Evolutionary conservation across 2,888 invertebrate species (phyloP), one percentile per base, ranked within the genome.

Genomic region (Ectemnius lituratus): DNA sequence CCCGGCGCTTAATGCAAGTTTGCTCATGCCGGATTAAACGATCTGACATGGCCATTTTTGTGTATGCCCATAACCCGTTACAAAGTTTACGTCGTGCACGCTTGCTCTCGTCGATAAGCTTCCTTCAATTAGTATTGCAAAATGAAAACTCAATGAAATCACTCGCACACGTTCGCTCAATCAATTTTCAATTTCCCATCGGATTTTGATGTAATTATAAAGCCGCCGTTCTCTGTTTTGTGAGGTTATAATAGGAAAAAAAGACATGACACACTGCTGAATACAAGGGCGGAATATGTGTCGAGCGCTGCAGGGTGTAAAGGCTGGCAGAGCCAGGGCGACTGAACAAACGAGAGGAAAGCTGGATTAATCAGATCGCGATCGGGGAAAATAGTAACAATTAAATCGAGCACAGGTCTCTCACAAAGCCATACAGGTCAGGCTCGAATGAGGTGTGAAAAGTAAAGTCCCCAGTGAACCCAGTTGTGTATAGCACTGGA

Each of bases 1-100:
- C 61, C 60, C 76, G 70, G 74, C 80, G 80, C 81, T 84, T 77
- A 83, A 85, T 83, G 74, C 80, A 76, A 75, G 72, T 73, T 78
- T 72, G 73, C 73, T 64, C 67, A 61, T 61, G 60, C 59, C 67
- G 80, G 81, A 85, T 85, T 84, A 80, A 84, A 78, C 57, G 61
- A 61, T 60, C 77, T 66, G 75, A 75, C 76, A 76, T 61, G 66
- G 70, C 72, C 28, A 74, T 80, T 81, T 83, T 78, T 78, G 69
- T 71, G 76, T 73, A 18, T 59, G 57, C 45, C 28, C 73, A 58
- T 62, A 45, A 49, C 63, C 37, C 16, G 27, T 11, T 23, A 52
- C 62, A 46, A 49, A 62, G 58, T 75, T 65, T 49, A 16, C 14
- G 16, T 14, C 16, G n/a, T 0, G 52, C 52, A 5, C 52, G 14